Evolutionary conservation across 2,888 invertebrate genomes (phyloP), one percentile per base, ranked within the genome.

Genomic region (Sphaeridia pumilis): DNA sequence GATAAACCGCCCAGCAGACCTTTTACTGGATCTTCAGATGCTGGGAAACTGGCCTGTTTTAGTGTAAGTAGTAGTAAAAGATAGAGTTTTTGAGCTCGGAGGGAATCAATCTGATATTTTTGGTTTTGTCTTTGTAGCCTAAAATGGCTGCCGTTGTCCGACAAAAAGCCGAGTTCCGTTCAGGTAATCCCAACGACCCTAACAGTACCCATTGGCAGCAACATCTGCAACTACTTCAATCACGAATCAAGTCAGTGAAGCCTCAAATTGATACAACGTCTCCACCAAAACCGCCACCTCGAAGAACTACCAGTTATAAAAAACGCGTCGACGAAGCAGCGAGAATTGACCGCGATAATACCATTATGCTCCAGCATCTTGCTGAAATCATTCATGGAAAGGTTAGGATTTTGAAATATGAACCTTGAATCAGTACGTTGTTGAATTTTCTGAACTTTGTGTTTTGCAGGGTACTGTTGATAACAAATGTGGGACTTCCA

Each of bases 291-390:
- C n/a, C 45, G 1, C 53, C 53, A 36, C 5, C 49, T 12, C 58
- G 56, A 54, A 54, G 52, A 24, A 55, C 57, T 20, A 46, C 57
- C 31, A 47, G 21, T n/a, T 63, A 60, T 51, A 58, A 61, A 41
- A 55, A 58, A 3, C 53, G 58, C 10, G 46, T 63, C 4, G 54
- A 54, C 0, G 54, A 49, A 26, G 63, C 61, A 38, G 52, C 60
- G 14, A 38, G 58, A 14, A 63, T 65, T 45, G 64, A 65, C 34
- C 22, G 60, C 27, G 64, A 65, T 48, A 65, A 65, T 57, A 59
- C 61, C 2, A 55, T 57, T n/a, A 58, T 61, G 58, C 25, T 56
- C 10, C 41, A 44, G 5, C 47, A 61, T 14, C 59, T 65, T 26
- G 57, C 64, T 3, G 28, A 31, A 26, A 62, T 64, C 21, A 58